Percentiles rank a stretch among this genome's conserved stretches.
phyloP scores from a whole-genome alignment of 2,888 invertebrate species.

The Drosophila macrospina region DNA sequence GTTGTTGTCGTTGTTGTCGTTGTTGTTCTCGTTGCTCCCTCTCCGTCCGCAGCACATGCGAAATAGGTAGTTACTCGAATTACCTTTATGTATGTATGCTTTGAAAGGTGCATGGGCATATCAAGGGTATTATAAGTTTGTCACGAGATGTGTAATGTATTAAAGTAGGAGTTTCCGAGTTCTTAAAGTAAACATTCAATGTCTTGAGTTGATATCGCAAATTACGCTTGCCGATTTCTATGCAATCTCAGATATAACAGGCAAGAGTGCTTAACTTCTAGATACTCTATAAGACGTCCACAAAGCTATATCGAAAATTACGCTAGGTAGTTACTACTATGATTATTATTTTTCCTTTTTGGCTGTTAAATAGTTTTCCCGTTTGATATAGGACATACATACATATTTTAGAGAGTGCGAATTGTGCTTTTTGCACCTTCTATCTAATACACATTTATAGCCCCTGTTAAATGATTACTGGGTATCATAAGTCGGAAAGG shows the following conservation, averaged over 20 bases:
- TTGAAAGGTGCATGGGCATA: constrained; percentile 2
- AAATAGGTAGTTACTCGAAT: constrained; percentile 26
- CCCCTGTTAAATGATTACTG: too few relatives aligned
- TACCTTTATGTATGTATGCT: constrained; percentile 15
- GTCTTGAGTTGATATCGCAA: constrained; percentile 18
- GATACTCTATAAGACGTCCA: background rate
- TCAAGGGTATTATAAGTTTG: constrained; percentile 20
- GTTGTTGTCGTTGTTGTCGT: constrained; percentile 1
- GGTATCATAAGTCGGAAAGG: too few relatives aligned
- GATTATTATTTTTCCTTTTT: background rate
- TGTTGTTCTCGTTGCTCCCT: background rate
- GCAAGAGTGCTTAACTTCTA: background rate
- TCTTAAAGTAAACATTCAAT: constrained; percentile 20
- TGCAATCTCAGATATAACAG: constrained; percentile 13
- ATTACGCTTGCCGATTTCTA: constrained; percentile 7
- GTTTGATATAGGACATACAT: too few relatives aligned
- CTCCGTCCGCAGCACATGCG: constrained; percentile 10
- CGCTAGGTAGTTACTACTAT: background rate
- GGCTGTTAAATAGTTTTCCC: too few relatives aligned
- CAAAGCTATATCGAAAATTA: too few relatives aligned
- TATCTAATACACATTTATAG: too few relatives aligned
- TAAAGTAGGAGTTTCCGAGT: constrained; percentile 18
- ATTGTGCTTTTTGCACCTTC: too few relatives aligned
- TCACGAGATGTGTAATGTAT: constrained; percentile 21
- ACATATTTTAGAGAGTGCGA: too few relatives aligned